Evolutionary conservation across 2,888 invertebrate genomes (phyloP), one percentile per base, ranked within the genome.

Genomic region (Eupithecia pulchellata): DNA sequence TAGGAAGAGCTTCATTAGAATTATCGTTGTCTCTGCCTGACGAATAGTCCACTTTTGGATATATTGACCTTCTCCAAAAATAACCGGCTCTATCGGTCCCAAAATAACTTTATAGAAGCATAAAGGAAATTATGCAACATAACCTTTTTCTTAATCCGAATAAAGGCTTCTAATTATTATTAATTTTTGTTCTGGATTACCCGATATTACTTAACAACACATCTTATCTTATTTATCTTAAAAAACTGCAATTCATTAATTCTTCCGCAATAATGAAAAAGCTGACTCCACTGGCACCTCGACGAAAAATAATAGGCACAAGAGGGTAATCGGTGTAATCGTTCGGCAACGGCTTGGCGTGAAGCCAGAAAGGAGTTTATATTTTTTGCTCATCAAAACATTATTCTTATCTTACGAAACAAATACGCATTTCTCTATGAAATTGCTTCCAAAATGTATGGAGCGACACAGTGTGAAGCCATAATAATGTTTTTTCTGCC

Each of bases 251-350:
- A 29, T n/a, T 30, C 11, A 52, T 25, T n/a, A 4, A 60, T 20
- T 60, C n/a, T 32, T 61, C 34, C 25, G 13, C 9, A 0, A 34
- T 61, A 39, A 65, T 61, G 17, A 52, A 61, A 69, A 55, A 36
- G 30, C 65, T 30, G 29, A 67, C 42, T 55, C 32, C 34, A 68
- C 71, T 65, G 66, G 71, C 62, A 58, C 62, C 66, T 63, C 64
- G 34, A 29, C 27, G 63, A 58, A 68, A 70, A 75, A 78, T 81
- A 79, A 80, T 82, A 82, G 86, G 77, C 84, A 82, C 82, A 85
- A 84, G 82, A 79, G 84, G 30, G 79, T 79, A 84, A n/a, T n/a
- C n/a, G n/a, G n/a, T n/a, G n/a, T 89, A 85, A 89, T 86, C 86
- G 85, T 85, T 84, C 68, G 71, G 79, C 78, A 77, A 79, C 71